Conservation (phyloP, 2,888 invertebrate species). For the Acleris sparsana region DNA sequence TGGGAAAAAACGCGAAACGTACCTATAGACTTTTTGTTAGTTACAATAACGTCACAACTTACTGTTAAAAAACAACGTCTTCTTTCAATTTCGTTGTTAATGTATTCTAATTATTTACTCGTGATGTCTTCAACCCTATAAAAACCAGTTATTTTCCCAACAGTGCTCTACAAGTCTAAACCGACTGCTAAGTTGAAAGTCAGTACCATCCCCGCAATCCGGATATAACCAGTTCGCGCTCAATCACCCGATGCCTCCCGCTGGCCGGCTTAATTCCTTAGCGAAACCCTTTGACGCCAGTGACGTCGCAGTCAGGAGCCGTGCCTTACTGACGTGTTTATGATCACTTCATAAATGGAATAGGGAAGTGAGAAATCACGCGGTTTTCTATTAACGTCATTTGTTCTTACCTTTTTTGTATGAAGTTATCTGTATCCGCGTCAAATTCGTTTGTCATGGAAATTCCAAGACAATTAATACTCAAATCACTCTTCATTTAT, state of each 20-base stretch:
- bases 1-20: too few relatives aligned
- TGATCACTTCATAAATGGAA: constrained; percentile 61
- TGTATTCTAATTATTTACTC: too few relatives aligned
- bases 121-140: too few relatives aligned
- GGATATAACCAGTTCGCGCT: constrained; percentile 61
- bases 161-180: background rate
- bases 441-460: too few relatives aligned
- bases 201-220: constrained; percentile 32
- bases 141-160: background rate
- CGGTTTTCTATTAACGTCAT: background rate
- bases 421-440: too few relatives aligned
- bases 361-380: constrained; percentile 41
- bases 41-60: too few relatives aligned
- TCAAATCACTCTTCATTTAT: too few relatives aligned
- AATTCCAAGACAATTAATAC: too few relatives aligned
- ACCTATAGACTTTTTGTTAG: too few relatives aligned
- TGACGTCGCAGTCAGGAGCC: constrained; percentile 77
- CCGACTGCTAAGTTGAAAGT: background rate
- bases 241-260: constrained; percentile 69
- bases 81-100: too few relatives aligned
- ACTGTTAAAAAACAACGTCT: too few relatives aligned
- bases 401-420: background rate
- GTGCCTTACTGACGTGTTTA: constrained; percentile 67
- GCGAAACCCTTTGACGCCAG: constrained; percentile 78
- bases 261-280: constrained; percentile 78